These are phyloP conservation scores for Aplysina aerophoba DNA, from an alignment of 37 sponge, comb jelly and placozoan species.

Conservation along the genomic window DNA sequence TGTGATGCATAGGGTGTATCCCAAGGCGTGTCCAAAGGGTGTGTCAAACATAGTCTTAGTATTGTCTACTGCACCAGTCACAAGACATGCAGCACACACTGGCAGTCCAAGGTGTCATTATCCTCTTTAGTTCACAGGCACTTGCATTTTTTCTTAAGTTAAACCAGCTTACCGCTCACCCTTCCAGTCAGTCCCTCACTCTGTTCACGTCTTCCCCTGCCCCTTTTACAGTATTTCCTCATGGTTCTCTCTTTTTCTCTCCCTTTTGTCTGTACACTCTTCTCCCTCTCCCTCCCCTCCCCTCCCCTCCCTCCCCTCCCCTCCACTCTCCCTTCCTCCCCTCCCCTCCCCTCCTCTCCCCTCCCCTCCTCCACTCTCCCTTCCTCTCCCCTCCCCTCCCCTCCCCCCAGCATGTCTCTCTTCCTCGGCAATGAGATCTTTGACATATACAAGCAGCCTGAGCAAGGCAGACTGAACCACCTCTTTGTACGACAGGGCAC, in stretches of 20 bases:
- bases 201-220: too few species aligned
- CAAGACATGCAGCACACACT: neutral
- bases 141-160: too few species aligned
- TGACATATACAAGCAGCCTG: conserved; percentile 80
- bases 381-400: conserved; percentile 61
- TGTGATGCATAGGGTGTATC: neutral
- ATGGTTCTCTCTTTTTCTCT: too few species aligned
- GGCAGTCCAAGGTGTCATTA: too few species aligned
- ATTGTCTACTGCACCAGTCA: too few species aligned
- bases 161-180: too few species aligned
- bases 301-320: neutral
- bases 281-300: neutral
- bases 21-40: too few species aligned
- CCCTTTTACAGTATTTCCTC: too few species aligned
- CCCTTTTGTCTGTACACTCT: conserved; percentile 58
- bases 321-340: neutral
- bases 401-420: conserved; percentile 67
- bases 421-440: conserved; percentile 93
- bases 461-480: conserved; percentile 79
- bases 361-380: conserved; percentile 26
- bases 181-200: neutral
- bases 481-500: conserved; percentile 92
- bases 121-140: too few species aligned
- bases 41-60: too few species aligned
- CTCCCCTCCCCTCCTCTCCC: conserved; percentile 9